Conservation (phyloP, 2,113 vertebrate genomes). For the Ammospiza caudacuta region DNA sequence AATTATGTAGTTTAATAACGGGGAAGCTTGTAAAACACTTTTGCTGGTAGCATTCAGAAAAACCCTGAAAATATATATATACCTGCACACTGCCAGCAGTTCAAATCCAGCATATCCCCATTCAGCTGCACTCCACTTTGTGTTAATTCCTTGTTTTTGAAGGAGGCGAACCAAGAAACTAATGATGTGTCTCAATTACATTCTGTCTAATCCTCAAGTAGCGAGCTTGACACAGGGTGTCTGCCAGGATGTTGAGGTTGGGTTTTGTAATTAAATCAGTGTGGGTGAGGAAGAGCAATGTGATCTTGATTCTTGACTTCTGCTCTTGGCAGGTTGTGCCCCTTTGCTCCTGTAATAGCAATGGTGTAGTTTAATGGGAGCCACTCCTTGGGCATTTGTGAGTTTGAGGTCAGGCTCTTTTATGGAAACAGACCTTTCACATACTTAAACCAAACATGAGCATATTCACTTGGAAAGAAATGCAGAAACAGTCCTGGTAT, state of each 20-base stretch:
- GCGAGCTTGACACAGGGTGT: not conserved
- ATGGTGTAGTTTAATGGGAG: not conserved
- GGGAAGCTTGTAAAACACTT: not conserved
- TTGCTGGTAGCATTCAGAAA: not conserved
- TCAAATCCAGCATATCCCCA: not conserved
- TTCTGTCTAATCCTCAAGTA: not conserved
- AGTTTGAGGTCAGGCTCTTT: not conserved
- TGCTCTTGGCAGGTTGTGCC: not conserved
- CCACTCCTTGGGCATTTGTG: not conserved
- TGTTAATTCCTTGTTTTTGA: not conserved
- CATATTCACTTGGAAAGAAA: not conserved
- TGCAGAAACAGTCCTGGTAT: not conserved
- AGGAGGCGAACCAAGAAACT: not conserved
- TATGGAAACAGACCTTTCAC: not conserved
- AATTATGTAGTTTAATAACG: not conserved
- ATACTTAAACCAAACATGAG: not conserved
- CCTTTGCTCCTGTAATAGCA: not conserved
- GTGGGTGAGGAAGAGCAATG: not conserved
- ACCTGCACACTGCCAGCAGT: not conserved
- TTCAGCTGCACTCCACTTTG: not conserved
- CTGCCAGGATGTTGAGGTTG: not conserved
- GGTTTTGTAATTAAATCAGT: not conserved
- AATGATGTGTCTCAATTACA: not conserved
- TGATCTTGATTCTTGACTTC: not conserved
- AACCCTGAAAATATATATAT: not conserved